Evolutionary conservation across 2,113 vertebrate genomes (phyloP).

Genomic region (Marcusenius ussheri): DNA sequence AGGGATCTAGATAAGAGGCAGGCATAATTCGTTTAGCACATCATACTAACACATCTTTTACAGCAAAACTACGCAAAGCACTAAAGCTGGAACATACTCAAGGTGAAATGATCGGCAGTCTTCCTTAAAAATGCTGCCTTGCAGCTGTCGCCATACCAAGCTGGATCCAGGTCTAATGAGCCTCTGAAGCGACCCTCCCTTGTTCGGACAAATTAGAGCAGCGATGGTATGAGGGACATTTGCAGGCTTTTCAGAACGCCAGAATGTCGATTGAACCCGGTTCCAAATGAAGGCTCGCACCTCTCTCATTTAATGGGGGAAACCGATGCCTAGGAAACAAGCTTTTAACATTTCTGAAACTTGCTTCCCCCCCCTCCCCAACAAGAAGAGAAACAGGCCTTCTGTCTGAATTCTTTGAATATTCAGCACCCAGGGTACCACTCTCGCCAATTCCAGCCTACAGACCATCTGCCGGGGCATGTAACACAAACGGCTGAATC

Average conservation of each 20-base stretch:
- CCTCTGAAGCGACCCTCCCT: not conserved
- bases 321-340: not conserved
- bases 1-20: not conserved
- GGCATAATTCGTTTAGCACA: not conserved
- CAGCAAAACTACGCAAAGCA: not conserved
- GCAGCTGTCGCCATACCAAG: not conserved
- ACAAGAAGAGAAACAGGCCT: not conserved
- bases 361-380: not conserved
- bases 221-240: not conserved
- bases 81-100: not conserved
- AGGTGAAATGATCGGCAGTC: not conserved
- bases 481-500: not conserved
- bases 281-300: not conserved
- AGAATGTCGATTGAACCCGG: not conserved
- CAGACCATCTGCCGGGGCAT: constrained; percentile 8
- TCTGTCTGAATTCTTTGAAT: not conserved
- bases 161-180: not conserved
- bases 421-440: no score
- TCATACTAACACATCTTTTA: not conserved
- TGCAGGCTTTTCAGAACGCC: not conserved
- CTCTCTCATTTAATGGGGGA: not conserved
- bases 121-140: not conserved
- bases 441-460: not conserved
- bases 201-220: not conserved
- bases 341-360: not conserved